Evolutionary conservation across 2,797 vertebrate genomes (phyloP).

Genomic region (Rallus crepitans): DNA sequence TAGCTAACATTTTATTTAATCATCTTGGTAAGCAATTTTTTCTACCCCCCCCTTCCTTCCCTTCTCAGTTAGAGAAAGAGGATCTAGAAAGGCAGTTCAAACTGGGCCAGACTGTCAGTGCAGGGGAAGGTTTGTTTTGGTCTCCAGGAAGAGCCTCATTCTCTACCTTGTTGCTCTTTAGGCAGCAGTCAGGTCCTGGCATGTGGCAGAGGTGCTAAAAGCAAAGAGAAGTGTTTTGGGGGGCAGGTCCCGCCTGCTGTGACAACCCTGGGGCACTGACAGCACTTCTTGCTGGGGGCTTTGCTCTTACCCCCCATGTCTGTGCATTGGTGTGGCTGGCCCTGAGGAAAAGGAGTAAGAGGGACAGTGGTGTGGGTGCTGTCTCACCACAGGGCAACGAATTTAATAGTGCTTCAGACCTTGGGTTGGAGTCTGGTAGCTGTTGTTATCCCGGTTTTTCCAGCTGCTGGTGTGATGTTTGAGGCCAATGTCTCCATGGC

Average conservation of each 20-base stretch:
- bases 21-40: slow-evolving; percentile 66
- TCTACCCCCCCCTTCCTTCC: background rate
- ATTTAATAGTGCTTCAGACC: background rate
- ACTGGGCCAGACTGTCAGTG: background rate
- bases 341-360: background rate
- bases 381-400: background rate
- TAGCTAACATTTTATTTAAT: slow-evolving; percentile 76
- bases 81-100: slow-evolving; percentile 14
- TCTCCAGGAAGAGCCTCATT: background rate
- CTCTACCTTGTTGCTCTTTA: background rate
- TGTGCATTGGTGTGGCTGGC: accelerated
- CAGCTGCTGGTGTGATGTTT: background rate
- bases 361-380: background rate
- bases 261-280: background rate
- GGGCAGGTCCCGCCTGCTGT: background rate
- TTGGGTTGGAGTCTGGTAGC: background rate
- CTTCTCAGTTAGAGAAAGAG: slow-evolving; percentile 25
- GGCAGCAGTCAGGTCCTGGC: background rate
- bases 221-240: background rate
- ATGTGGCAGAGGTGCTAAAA: background rate
- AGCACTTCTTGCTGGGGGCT: background rate
- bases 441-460: background rate
- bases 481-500: background rate
- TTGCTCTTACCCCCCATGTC: background rate
- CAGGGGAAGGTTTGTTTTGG: background rate